Conservation (phyloP, 1,140 invertebrate species). For the Zaprionus taronus region DNA sequence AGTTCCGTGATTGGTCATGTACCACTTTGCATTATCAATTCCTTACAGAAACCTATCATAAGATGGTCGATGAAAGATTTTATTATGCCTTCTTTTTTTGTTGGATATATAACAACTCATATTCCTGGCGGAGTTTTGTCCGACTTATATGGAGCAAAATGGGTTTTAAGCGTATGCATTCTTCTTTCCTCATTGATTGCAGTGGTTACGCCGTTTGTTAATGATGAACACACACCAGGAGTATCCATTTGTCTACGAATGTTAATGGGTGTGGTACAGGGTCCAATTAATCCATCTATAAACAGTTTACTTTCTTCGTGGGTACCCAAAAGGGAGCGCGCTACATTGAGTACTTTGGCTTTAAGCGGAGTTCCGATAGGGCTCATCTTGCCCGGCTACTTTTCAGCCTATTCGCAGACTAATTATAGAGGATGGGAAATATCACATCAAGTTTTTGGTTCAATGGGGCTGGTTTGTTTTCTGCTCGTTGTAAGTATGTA, state of each 20-base stretch:
- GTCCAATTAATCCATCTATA: slow-evolving; percentile 89
- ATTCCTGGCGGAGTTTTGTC: slow-evolving; percentile 90
- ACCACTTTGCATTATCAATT: no score
- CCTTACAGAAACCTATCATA: background rate
- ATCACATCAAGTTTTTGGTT: slow-evolving; percentile 92
- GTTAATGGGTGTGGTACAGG: slow-evolving; percentile 85
- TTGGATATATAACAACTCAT: slow-evolving; percentile 90
- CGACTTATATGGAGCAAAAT: slow-evolving; percentile 90
- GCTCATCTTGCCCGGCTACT: slow-evolving; percentile 89
- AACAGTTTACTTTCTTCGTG: slow-evolving; percentile 87
- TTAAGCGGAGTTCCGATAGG: slow-evolving; percentile 88
- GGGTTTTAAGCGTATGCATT: slow-evolving; percentile 50
- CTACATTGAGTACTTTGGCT: slow-evolving; percentile 88
- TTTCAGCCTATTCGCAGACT: slow-evolving; percentile 88
- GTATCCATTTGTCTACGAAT: background rate
- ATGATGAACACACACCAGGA: background rate
- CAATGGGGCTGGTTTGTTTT: slow-evolving; percentile 88
- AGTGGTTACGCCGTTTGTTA: background rate
- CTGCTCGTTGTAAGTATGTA: slow-evolving; percentile 86
- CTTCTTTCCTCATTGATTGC: slow-evolving; percentile 16
- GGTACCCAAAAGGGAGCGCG: slow-evolving; percentile 89
- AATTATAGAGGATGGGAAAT: slow-evolving; percentile 87
- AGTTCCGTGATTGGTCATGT: no score
- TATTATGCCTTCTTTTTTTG: slow-evolving; percentile 88
- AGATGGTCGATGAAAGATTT: slow-evolving; percentile 34